Base-by-base conservation (phyloP, 2,113 vertebrate genomes). In the Xiphias gladius region DNA sequence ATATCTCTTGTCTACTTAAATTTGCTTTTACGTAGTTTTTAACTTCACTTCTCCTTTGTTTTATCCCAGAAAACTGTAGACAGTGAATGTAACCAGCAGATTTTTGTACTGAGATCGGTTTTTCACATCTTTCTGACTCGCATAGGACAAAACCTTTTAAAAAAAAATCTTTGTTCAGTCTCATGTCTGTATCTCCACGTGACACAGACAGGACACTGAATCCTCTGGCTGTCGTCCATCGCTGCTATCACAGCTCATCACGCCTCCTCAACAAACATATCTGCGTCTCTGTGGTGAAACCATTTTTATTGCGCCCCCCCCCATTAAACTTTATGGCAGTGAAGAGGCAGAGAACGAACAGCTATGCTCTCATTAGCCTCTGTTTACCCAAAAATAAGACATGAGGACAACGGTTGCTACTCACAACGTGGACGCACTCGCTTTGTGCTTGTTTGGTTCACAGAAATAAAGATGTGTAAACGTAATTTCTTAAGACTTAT, bases 251-350 rank as follows among this genome's bases (percentile, higher is more conserved):
- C 12, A 79, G 76, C 68, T 75, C 71, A 37, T 79, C 79, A 59
- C 17, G 28, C 78, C 82, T 84, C 84, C 82, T 86, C 81, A 17
- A 41, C 85, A 84, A 90, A 89, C 91, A 89, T 94, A 46, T 88
- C 91, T 92, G 67, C 32, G 91, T 94, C 89, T 88, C 94, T 88
- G 91, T 90, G 92, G 78, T 92, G 93, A 91, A 84, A 62, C 81
- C 68, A 8, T 74, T 84, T 90, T 94, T 92, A 94, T 76, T 55
- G 85, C 89, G 1, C 6, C 58, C 65, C 61, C 77, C 89, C 66
- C 84, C 77, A 70, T 93, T 94, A 94, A 95, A 94, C 16, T 95
- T 94, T 94, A 95, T 88, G 85, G 80, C 20, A 20, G 26, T 22
- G 73, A 83, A 76, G 80, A 79, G 79, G 78, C 79, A 55, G 76